phyloP scores from a whole-genome alignment of 2,888 invertebrate species.

The Microchrysa polita region DNA sequence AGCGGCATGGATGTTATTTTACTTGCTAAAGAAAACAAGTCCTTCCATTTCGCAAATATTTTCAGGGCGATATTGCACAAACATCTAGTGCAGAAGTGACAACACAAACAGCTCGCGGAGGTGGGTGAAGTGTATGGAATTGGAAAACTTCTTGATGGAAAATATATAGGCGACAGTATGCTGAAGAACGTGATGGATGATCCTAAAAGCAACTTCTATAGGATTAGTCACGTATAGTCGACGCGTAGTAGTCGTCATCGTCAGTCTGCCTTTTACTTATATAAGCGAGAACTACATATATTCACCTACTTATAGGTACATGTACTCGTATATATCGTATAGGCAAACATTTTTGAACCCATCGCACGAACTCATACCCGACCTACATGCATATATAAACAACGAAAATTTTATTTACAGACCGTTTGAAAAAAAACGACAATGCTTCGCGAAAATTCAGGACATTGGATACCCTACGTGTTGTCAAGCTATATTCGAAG shows the following conservation, averaged over 20 bases:
- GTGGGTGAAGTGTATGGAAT: too few species aligned
- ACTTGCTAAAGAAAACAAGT: neutral
- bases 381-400: neutral
- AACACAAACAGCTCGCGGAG: neutral
- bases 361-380: too few species aligned
- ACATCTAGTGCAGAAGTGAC: neutral
- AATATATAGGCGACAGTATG: neutral
- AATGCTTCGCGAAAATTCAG: slow-evolving; percentile 13
- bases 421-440: slow-evolving; percentile 13
- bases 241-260: too few species aligned
- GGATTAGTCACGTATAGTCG: slow-evolving; percentile 34
- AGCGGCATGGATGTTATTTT: neutral
- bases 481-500: too few species aligned
- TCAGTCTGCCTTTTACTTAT: slow-evolving; percentile 2
- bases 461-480: neutral
- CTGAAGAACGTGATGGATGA: slow-evolving; percentile 25
- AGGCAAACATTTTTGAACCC: too few species aligned
- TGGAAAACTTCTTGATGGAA: slow-evolving; percentile 2
- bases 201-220: slow-evolving; percentile 12
- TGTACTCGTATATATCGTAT: too few species aligned
- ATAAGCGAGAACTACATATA: slow-evolving; percentile 5
- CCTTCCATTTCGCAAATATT: slow-evolving; percentile 6
- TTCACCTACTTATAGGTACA: too few species aligned
- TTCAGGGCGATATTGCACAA: neutral
- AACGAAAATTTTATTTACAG: slow-evolving; percentile 21